phyloP scores from a whole-genome alignment of 2,113 vertebrate genomes.

The Myotis davidii region DNA sequence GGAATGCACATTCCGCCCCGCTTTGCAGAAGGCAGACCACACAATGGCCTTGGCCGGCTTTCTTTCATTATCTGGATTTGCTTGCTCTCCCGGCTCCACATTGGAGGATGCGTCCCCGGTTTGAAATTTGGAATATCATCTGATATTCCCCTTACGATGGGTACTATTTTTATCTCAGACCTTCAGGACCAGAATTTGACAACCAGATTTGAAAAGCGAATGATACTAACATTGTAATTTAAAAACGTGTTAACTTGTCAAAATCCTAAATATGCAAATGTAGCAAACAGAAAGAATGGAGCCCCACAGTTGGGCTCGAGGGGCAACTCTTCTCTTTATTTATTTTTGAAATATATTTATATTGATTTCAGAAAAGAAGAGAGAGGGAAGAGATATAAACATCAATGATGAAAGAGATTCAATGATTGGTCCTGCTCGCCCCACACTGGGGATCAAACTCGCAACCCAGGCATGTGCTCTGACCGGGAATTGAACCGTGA shows the following conservation, averaged over 20 bases:
- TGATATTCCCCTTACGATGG: background rate
- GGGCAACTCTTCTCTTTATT: background rate
- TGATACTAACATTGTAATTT: constrained; percentile 51
- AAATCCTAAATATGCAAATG: constrained; percentile 37
- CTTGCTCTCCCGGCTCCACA: background rate
- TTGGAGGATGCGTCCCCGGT: background rate
- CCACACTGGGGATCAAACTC: too few species aligned
- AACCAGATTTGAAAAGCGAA: constrained; percentile 53
- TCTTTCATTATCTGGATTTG: background rate
- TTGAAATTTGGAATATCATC: constrained; percentile 47
- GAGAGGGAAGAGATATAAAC: too few species aligned
- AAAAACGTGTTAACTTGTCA: background rate
- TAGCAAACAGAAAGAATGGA: background rate
- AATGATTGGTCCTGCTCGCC: too few species aligned
- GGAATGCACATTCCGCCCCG: background rate
- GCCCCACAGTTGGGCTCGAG: fast-evolving
- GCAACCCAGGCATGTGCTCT: too few species aligned
- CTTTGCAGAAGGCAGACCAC: background rate
- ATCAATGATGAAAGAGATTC: too few species aligned
- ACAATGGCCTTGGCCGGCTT: background rate
- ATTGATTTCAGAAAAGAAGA: too few species aligned
- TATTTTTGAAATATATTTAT: too few species aligned
- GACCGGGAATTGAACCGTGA: too few species aligned
- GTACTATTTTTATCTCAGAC: constrained; percentile 52
- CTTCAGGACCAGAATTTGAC: constrained; percentile 45